Evolutionary conservation across 2,113 vertebrate genomes (phyloP).

Genomic region (Lamprologus ornatipinnis): DNA sequence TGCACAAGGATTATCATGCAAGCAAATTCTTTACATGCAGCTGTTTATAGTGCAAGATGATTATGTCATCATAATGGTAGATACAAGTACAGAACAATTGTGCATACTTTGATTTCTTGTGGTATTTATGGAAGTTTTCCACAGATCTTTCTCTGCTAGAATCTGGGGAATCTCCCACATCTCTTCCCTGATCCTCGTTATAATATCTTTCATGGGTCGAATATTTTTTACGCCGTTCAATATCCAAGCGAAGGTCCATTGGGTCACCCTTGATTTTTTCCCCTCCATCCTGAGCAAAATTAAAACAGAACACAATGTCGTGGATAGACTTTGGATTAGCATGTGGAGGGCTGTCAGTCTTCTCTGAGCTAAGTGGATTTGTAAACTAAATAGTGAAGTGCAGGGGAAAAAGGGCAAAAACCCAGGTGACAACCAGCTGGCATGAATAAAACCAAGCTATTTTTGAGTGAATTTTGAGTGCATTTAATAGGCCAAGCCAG

Average conservation of each 20-base stretch:
- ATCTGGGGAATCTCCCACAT: conserved; percentile 77
- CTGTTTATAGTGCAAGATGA: neutral
- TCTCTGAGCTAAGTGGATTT: conserved; percentile 18
- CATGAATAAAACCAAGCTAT: neutral
- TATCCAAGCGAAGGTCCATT: conserved; percentile 91
- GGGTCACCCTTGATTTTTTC: conserved; percentile 84
- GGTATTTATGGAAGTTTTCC: conserved; percentile 83
- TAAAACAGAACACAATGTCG: conserved; percentile 56
- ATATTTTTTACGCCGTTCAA: conserved; percentile 93
- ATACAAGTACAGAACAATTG: neutral
- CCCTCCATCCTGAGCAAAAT: conserved; percentile 74
- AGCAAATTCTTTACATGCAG: neutral
- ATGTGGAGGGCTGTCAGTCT: neutral
- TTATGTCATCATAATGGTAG: neutral
- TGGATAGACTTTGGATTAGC: conserved; percentile 65
- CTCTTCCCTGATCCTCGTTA: conserved; percentile 79
- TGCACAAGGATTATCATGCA: conserved; percentile 27
- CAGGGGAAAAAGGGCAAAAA: neutral
- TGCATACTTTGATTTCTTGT: conserved; percentile 81
- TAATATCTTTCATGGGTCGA: conserved; percentile 78
- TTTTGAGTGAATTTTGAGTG: neutral
- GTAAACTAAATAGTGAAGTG: neutral
- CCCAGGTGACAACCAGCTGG: neutral
- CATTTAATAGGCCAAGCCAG: neutral
- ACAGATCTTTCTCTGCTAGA: conserved; percentile 80